A percentile compares a stretch with the other conserved stretches of the same genome.
phyloP scores from a whole-genome alignment of 2,888 invertebrate genomes.

The Anagyrus pseudococci region DNA sequence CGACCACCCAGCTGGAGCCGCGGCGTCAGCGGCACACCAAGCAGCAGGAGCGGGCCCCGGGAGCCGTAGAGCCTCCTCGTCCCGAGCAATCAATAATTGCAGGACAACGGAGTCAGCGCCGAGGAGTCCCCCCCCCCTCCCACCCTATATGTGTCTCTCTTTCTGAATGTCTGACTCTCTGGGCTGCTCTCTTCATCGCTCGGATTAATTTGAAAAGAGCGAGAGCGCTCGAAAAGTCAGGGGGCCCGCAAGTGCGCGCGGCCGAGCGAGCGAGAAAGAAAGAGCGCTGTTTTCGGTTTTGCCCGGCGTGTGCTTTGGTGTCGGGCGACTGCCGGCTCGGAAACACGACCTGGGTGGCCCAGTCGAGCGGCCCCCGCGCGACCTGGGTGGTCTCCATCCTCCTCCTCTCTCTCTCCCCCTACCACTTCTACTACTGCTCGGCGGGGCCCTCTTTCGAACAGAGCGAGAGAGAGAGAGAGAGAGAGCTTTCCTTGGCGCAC shows the following conservation, averaged over 20 bases:
- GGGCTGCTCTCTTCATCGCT: constrained; percentile 19
- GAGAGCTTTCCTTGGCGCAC: no score
- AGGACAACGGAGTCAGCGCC: constrained; percentile 32
- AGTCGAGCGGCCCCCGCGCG: constrained; percentile 7
- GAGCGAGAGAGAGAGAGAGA: no score
- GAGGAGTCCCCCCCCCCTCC: neutral
- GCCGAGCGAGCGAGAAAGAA: no score
- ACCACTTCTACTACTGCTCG: neutral
- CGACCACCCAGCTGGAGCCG: constrained; percentile 36
- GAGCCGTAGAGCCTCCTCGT: no score
- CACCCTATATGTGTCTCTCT: no score
- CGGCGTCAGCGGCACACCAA: no score
- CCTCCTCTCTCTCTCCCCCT: constrained; percentile 40
- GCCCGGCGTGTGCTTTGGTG: neutral
- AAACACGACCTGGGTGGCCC: constrained; percentile 31
- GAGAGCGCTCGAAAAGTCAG: constrained; percentile 12
- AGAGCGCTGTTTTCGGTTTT: neutral
- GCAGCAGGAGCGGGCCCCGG: neutral
- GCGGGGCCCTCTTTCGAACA: neutral
- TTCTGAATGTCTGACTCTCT: neutral
- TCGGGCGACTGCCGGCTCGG: constrained; percentile 42
- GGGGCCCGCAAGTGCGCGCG: no score
- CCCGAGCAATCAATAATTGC: constrained; percentile 40
- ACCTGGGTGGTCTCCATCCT: constrained; percentile 34
- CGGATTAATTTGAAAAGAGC: constrained; percentile 39